These are phyloP conservation scores for Meloidogyne exigua DNA, from an alignment of 1,140 invertebrate species.

Conservation along the genomic window DNA sequence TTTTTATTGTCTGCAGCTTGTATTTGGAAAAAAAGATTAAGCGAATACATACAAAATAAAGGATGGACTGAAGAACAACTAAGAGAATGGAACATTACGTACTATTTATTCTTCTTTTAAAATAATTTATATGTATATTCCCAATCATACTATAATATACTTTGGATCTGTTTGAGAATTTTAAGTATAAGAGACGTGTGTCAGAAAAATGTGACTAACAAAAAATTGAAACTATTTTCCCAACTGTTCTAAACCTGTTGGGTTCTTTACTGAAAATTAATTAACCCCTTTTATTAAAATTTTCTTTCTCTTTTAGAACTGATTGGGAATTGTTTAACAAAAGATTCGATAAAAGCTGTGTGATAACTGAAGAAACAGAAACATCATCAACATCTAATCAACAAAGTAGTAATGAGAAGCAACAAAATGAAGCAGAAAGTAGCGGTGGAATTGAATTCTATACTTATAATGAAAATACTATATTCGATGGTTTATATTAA, in stretches of 20 bases:
- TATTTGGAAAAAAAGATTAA: conserved; percentile 5
- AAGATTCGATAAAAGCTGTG: background rate
- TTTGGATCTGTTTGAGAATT: too few relatives aligned
- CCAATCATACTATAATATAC: too few relatives aligned
- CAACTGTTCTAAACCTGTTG: too few relatives aligned
- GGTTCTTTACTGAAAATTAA: too few relatives aligned
- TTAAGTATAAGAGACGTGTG: too few relatives aligned
- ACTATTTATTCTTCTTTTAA: too few relatives aligned
- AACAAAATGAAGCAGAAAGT: background rate
- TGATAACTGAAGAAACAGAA: background rate
- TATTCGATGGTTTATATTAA: background rate
- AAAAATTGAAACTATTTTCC: too few relatives aligned
- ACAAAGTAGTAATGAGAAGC: background rate
- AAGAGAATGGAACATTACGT: conserved; percentile 14
- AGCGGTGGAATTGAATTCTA: background rate
- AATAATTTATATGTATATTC: too few relatives aligned
- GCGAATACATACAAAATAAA: conserved; percentile 5
- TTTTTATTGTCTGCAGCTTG: conserved; percentile 14
- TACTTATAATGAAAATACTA: background rate
- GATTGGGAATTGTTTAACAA: background rate
- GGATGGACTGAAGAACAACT: conserved; percentile 15
- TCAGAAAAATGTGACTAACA: too few relatives aligned
- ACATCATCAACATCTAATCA: background rate
- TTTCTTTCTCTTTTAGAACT: background rate
- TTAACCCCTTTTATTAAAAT: too few relatives aligned